Conservation (phyloP, 2,888 invertebrate genomes). For the Archips xylosteana region DNA sequence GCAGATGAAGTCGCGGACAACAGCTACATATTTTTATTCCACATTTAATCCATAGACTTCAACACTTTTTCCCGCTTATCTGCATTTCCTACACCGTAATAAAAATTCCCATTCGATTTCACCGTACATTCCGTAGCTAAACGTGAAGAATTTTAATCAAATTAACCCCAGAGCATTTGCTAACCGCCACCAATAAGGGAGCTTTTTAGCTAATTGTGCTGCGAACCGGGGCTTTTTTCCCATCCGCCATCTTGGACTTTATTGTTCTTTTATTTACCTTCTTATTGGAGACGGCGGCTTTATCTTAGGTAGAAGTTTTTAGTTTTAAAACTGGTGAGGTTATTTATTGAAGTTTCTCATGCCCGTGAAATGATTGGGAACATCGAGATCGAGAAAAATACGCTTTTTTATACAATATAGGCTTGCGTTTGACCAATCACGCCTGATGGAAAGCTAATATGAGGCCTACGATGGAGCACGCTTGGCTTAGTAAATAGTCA, state of each 20-base stretch:
- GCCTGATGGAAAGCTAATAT: too few species aligned
- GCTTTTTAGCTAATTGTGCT: conserved; percentile 59
- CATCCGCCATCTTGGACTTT: conserved; percentile 5
- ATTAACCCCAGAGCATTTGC: conserved; percentile 10
- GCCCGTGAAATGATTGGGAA: too few species aligned
- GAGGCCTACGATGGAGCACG: too few species aligned
- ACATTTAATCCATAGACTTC: too few species aligned
- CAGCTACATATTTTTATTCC: too few species aligned
- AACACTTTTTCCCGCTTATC: background rate
- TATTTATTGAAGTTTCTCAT: background rate
- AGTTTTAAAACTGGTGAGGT: background rate
- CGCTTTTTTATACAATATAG: too few species aligned
- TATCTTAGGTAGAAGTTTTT: background rate
- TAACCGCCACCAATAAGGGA: conserved; percentile 22
- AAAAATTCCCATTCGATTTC: background rate
- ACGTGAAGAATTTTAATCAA: conserved; percentile 15
- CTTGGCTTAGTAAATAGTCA: too few species aligned
- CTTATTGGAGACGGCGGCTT: background rate
- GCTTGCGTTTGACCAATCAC: too few species aligned
- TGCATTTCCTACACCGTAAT: background rate
- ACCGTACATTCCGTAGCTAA: background rate
- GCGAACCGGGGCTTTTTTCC: conserved; percentile 23
- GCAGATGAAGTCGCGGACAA: too few species aligned
- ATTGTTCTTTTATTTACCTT: conserved; percentile 13
- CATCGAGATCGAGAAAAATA: too few species aligned